Conservation (phyloP, 2,888 invertebrate genomes). For the Drosophila subsilvestris region DNA sequence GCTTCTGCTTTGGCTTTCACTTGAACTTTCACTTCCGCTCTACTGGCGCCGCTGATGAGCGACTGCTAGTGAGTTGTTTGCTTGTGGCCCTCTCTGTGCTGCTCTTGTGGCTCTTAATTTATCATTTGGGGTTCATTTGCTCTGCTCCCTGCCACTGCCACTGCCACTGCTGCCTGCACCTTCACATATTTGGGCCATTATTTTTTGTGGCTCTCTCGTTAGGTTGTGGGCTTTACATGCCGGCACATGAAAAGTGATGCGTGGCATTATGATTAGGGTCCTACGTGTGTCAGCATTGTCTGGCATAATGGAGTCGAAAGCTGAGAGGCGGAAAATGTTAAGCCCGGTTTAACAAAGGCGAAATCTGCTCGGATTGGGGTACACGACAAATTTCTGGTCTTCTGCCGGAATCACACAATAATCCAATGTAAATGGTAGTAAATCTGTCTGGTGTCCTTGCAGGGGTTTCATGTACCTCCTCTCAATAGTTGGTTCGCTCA, state of each 20-base stretch:
- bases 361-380: constrained; percentile 18
- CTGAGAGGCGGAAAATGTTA: constrained; percentile 20
- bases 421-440: constrained; percentile 31
- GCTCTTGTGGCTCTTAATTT: constrained; percentile 57
- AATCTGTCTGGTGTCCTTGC: constrained; percentile 30
- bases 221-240: constrained; percentile 54
- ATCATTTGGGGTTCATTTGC: constrained; percentile 72
- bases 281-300: constrained; percentile 58
- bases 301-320: constrained; percentile 1
- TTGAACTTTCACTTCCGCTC: constrained; percentile 32
- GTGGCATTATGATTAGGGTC: constrained; percentile 71
- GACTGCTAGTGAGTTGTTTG: constrained; percentile 51
- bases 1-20: constrained; percentile 36
- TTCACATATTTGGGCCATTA: constrained; percentile 52
- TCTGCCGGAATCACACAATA: constrained; percentile 29
- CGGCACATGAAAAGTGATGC: constrained; percentile 64
- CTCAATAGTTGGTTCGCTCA: constrained; percentile 17
- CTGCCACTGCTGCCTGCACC: not conserved
- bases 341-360: constrained; percentile 32
- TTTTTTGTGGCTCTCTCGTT: constrained; percentile 61
- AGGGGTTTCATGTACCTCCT: not conserved
- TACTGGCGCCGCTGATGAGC: constrained; percentile 7
- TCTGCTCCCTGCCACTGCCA: not conserved
- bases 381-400: constrained; percentile 17
- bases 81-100: not conserved